Conservation (phyloP, 2,888 invertebrate species). For the Cactoblastis cactorum region DNA sequence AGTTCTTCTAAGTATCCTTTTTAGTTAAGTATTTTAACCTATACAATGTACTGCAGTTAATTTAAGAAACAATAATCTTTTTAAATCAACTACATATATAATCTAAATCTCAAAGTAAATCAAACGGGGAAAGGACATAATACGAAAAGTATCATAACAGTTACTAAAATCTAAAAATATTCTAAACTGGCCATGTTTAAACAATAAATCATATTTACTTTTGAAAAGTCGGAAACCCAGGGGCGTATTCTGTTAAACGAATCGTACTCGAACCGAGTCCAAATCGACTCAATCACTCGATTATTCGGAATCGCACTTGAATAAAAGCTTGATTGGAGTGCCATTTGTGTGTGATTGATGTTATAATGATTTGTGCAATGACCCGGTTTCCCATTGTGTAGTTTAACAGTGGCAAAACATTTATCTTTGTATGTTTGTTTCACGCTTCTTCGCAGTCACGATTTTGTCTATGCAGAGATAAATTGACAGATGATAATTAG, state of each 20-base stretch:
- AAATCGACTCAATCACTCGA: conserved; percentile 25
- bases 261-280: conserved; percentile 24
- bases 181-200: conserved; percentile 33
- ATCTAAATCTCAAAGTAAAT: background rate
- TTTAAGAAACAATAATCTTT: no score
- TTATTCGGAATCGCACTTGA: conserved; percentile 35
- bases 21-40: no score
- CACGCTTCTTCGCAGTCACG: conserved; percentile 9
- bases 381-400: conserved; percentile 8
- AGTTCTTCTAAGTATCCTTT: no score
- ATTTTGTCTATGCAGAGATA: background rate
- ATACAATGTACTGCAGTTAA: no score
- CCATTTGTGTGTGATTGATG: conserved; percentile 30
- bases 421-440: conserved; percentile 8
- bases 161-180: conserved; percentile 21
- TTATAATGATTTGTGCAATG: conserved; percentile 30
- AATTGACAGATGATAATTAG: conserved; percentile 6
- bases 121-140: background rate
- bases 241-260: conserved; percentile 42
- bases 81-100: background rate
- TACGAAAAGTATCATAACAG: conserved; percentile 9
- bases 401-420: conserved; percentile 13
- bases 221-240: conserved; percentile 16
- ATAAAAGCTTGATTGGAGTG: conserved; percentile 38
- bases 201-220: conserved; percentile 51